Percentiles rank a stretch among this genome's conserved stretches.
These are phyloP conservation scores for Halesus radiatus DNA, from an alignment of 1,140 invertebrate species.

Conservation along the genomic window DNA sequence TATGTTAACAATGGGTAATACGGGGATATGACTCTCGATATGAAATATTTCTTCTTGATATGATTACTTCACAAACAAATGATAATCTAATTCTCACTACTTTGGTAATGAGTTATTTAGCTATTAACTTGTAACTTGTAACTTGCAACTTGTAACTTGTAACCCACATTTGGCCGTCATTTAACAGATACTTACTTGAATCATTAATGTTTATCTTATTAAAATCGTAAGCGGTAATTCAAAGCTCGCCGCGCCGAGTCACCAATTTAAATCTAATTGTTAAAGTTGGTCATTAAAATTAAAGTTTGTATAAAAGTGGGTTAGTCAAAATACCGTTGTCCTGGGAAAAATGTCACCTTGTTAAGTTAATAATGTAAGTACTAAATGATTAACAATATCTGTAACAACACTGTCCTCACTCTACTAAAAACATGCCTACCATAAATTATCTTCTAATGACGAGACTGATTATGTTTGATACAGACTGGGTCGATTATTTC, in stretches of 20 bases:
- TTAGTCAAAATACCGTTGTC: slow-evolving; percentile 52
- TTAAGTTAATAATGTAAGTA: slow-evolving; percentile 51
- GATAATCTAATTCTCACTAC: background rate
- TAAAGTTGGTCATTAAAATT: slow-evolving; percentile 43
- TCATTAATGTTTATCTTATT: slow-evolving; percentile 1
- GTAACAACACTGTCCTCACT: slow-evolving; percentile 50
- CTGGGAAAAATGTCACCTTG: slow-evolving; percentile 42
- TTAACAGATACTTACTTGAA: slow-evolving; percentile 23
- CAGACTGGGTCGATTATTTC: slow-evolving; percentile 51
- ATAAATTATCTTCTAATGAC: slow-evolving; percentile 55
- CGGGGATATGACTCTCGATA: slow-evolving; percentile 43
- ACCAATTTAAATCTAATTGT: slow-evolving; percentile 25
- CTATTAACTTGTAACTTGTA: slow-evolving; percentile 6
- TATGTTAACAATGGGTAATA: too few species aligned
- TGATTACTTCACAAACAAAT: slow-evolving; percentile 4
- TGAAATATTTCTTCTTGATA: slow-evolving; percentile 41
- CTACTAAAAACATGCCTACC: slow-evolving; percentile 50
- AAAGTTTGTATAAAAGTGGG: slow-evolving; percentile 54
- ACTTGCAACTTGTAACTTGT: background rate
- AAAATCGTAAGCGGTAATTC: slow-evolving; percentile 8
- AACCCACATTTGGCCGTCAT: slow-evolving; percentile 9
- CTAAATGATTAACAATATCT: slow-evolving; percentile 35
- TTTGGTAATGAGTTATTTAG: slow-evolving; percentile 6
- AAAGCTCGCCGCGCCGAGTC: background rate
- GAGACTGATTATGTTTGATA: slow-evolving; percentile 56